phyloP scores from a whole-genome alignment of 1,140 invertebrate species.

The Sipha flava region DNA sequence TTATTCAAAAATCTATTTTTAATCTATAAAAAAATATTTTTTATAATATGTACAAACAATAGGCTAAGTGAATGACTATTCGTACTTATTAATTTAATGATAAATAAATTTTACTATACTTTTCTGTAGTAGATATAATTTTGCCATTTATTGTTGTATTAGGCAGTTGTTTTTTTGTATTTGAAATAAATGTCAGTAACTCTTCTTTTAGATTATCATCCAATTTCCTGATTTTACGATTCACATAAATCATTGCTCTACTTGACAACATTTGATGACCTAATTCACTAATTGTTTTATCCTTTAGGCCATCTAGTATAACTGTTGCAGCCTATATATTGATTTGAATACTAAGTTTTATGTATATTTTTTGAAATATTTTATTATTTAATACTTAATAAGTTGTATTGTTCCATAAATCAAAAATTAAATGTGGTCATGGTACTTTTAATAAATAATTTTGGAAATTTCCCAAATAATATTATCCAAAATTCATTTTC shows the following conservation, averaged over 20 bases:
- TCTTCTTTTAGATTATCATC: not conserved
- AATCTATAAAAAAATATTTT: no score
- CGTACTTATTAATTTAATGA: not conserved
- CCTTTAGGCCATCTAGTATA: constrained; percentile 8
- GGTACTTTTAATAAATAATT: no score
- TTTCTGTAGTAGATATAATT: not conserved
- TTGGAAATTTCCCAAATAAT: no score
- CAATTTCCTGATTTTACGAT: not conserved
- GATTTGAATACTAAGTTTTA: no score
- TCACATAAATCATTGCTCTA: constrained; percentile 1
- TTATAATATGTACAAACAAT: no score
- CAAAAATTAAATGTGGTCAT: no score
- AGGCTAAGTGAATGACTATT: no score
- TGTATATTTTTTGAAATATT: no score
- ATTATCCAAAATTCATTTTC: no score
- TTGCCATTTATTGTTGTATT: not conserved
- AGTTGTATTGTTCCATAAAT: no score
- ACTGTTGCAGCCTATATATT: not conserved
- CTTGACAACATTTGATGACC: constrained; percentile 7
- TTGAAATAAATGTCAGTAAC: not conserved
- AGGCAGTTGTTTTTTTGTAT: not conserved
- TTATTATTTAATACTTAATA: no score
- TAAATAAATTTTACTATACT: not conserved
- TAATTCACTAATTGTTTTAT: not conserved
- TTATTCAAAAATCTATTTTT: no score